These are phyloP conservation scores for Cataglyphis albicans DNA, from an alignment of 2,888 invertebrate genomes.

Conservation along the genomic window DNA sequence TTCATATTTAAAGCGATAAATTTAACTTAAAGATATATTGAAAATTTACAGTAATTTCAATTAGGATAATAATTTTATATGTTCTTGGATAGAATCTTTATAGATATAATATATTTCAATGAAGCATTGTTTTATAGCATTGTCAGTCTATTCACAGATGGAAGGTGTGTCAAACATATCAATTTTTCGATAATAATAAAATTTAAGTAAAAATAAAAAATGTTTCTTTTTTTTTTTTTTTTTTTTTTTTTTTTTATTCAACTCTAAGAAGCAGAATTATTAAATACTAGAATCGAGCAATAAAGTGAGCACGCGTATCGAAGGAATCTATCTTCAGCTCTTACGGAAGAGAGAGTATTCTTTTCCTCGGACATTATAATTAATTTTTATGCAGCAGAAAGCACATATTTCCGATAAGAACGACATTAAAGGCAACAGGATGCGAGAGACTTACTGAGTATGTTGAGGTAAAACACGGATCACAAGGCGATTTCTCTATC, in stretches of 20 bases:
- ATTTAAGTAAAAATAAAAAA: not conserved
- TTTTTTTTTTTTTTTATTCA: not conserved
- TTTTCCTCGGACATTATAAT: conserved; percentile 8
- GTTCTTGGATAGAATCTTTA: not conserved
- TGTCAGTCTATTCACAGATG: not conserved
- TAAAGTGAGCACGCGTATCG: not conserved
- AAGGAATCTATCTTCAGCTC: conserved; percentile 8
- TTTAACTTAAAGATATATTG: not conserved
- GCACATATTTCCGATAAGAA: conserved; percentile 7
- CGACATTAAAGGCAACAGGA: not conserved
- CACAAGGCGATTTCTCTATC: conserved; percentile 74
- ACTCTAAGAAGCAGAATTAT: not conserved
- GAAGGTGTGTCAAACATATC: not conserved
- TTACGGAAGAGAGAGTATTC: not conserved
- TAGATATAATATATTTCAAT: not conserved
- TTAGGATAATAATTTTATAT: not conserved
- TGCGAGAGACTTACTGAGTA: conserved; percentile 77
- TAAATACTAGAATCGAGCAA: not conserved
- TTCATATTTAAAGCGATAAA: conserved; percentile 8
- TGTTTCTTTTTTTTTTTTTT: not conserved
- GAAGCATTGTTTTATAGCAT: not conserved
- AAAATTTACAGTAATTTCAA: conserved; percentile 16
- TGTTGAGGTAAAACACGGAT: conserved; percentile 73
- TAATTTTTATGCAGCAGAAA: conserved; percentile 15
- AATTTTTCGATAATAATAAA: not conserved